These are phyloP conservation scores for Lagopus leucura DNA, from an alignment of 2,113 vertebrate genomes.

Conservation along the genomic window DNA sequence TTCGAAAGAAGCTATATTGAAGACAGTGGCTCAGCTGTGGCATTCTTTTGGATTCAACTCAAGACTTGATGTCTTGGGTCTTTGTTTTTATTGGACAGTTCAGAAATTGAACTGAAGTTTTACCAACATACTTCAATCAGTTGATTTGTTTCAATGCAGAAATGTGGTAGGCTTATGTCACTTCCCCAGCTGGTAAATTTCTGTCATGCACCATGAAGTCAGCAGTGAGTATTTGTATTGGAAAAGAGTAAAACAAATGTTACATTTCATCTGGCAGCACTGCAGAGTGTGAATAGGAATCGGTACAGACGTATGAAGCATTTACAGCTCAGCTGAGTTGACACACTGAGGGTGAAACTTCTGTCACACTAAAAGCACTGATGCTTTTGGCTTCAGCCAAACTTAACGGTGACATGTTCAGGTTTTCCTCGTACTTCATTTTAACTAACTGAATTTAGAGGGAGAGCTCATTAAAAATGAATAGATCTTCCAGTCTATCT, in stretches of 20 bases:
- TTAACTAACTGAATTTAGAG: neutral
- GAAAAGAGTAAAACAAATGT: neutral
- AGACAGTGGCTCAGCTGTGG: neutral
- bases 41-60: neutral
- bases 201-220: neutral
- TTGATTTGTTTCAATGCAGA: neutral
- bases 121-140: neutral
- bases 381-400: neutral
- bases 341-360: neutral
- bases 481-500: neutral
- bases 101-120: neutral
- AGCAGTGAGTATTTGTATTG: neutral
- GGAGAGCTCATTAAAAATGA: neutral
- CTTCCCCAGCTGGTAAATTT: neutral
- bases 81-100: neutral
- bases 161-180: neutral
- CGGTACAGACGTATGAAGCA: rapidly evolving
- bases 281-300: neutral
- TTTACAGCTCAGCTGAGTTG: neutral
- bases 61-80: neutral
- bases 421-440: neutral
- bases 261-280: neutral
- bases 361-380: neutral
- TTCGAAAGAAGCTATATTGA: neutral
- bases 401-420: neutral